Evolutionary conservation across 2,113 vertebrate species (phyloP), one percentile per base, ranked within the genome.

Genomic region (Leptosomus discolor): DNA sequence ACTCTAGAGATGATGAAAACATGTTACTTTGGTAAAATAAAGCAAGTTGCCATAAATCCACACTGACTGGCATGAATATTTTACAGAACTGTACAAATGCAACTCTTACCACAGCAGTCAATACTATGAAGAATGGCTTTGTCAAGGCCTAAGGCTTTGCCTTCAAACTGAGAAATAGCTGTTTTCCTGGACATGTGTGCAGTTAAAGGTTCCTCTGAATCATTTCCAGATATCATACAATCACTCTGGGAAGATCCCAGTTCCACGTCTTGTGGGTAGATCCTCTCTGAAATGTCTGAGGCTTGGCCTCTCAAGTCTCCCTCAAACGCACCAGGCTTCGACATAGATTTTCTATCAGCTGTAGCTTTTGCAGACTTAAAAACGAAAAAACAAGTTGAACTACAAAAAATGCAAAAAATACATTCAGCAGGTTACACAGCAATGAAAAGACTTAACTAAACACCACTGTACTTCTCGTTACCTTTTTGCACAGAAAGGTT

Each of bases 111-210:
- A 41, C 99, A 99, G 97, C 99, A 99, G 98, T 99, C 99, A 32
- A 99, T 99, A 95, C 99, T 99, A 36, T 99, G 99, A 89, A 99
- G 98, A 94, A 99, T 99, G 80, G 99, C 99, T 97, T 99, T 99
- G 96, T 99, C 99, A 94, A 99, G 97, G 43, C 99, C 99, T 70
- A 99, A 97, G 11, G 99, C 99, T 98, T 99, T 99, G 91, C 99
- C 99, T 97, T 99, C 99, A 97, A 99, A 99, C 94, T 99, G 99
- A 17, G 99, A 99, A 93, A 99, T 83, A n/a, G 99, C 99, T 7
- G 98, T 99, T 97, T 99, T 99, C 90, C 99, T 98, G 95, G 99
- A 99, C 97, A 99, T 98, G 95, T 99, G 98, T n/a, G 98, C 98
- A 7, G 98, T 98, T 32, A 99, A 91, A 21, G 98, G 97, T 43